Base-by-base conservation (phyloP, 2,797 vertebrate species). In the Etheostoma perlongum region DNA sequence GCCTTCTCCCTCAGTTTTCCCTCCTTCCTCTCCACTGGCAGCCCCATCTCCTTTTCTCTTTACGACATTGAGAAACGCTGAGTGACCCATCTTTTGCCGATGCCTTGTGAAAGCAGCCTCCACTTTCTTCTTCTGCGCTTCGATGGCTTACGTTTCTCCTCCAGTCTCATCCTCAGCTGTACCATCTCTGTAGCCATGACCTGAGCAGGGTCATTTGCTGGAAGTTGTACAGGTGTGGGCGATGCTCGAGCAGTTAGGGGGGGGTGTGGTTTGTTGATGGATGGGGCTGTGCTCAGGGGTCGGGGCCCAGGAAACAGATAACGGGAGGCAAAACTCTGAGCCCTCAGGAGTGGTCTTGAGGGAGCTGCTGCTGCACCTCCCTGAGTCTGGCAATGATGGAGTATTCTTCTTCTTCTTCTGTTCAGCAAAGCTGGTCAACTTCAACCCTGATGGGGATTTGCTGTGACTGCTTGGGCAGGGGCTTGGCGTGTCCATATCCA, bases 41-140 rank as follows among this genome's bases (percentile, higher is more conserved):
- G 92, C 93, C 0, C 96, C 95, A 0, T 98, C 97, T 3, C 96
- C 96, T 90, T 97, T 97, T 91, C 96, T 97, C 88, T 98, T 99
- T 13, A 99, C 98, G 16, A 99, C 97, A 0, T 96, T 97, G 48
- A 99, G 97, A 90, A 99, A 99, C 0, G 97, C 97, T 0, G 97
- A 99, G 86, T 97, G 96, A 46, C 98, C 98, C 97, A 97, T 97
- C 91, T 97, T 97, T 89, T 99, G 98, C 47, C 98, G 94, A 80
- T 99, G 97, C 59, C 94, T 95, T 0, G 97, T 96, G 79, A 99
- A 99, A 1, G 97, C 98, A 1, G 98, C 98, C 85, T 99, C 98
- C 74, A 99, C 96, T 87, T 99, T 99, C 92, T 97, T 99, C 86
- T 99, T 99, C 91, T 99, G 98, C 12, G 98, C 97, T 91, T 99